Percentiles rank a stretch among this genome's conserved stretches.
Evolutionary conservation across 2,113 vertebrate genomes (phyloP).

Genomic region (Myrmophylax atrothorax): DNA sequence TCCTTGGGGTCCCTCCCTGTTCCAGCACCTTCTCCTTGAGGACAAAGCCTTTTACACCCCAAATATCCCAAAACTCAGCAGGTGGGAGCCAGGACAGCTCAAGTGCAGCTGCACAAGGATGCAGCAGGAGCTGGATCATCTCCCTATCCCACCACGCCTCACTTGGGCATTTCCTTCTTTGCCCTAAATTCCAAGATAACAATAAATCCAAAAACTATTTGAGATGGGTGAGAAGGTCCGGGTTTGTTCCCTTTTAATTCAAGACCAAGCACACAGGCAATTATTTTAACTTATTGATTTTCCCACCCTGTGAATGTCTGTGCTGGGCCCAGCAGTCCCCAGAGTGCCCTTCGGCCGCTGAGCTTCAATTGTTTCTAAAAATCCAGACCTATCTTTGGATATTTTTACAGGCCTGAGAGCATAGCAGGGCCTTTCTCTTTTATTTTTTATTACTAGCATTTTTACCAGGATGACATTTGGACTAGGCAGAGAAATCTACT

Average conservation of each 20-base stretch:
- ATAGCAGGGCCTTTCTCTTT: neutral
- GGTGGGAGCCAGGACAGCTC: neutral
- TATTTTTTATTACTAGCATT: neutral
- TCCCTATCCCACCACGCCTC: neutral
- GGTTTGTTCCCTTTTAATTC: neutral
- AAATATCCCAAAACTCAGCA: neutral
- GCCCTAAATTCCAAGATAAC: neutral
- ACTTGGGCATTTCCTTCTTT: neutral
- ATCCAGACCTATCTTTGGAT: conserved; percentile 13
- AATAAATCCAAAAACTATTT: neutral
- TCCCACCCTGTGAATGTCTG: neutral
- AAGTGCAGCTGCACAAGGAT: neutral
- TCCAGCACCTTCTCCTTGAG: neutral
- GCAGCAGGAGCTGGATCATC: neutral
- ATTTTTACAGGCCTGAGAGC: conserved; percentile 22
- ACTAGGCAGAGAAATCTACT: conserved; percentile 19
- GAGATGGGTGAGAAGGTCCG: neutral
- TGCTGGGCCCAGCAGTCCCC: neutral
- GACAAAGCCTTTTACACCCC: neutral
- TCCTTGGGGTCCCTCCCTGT: neutral
- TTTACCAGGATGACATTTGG: conserved; percentile 34
- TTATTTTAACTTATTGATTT: neutral
- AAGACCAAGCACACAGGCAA: neutral
- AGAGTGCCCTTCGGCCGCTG: rapidly evolving
- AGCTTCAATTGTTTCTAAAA: conserved; percentile 28